Percentiles rank a stretch among this genome's conserved stretches.
These are phyloP conservation scores for Phainopepla nitens DNA, from an alignment of 2,113 vertebrate genomes.

Conservation along the genomic window DNA sequence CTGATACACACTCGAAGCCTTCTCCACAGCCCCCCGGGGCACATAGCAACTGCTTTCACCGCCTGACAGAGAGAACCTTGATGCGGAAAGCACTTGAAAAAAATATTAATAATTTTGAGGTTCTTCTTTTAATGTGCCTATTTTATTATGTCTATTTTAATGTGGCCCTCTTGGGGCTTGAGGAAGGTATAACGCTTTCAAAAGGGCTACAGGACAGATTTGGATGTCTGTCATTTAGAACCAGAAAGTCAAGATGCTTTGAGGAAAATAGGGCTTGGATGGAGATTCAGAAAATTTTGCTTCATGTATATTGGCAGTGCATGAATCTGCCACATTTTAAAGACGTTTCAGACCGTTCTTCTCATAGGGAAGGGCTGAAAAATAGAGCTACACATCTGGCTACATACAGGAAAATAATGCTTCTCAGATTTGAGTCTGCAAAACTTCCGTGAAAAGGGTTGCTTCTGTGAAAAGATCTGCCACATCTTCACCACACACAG, in stretches of 20 bases:
- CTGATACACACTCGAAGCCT: not conserved
- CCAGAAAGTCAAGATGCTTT: not conserved
- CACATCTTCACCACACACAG: too few species aligned
- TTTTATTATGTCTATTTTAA: too few species aligned
- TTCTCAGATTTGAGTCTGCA: not conserved
- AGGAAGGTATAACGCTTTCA: not conserved
- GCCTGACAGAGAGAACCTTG: rapidly evolving
- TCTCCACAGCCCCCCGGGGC: not conserved
- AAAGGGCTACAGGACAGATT: not conserved
- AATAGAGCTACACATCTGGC: not conserved
- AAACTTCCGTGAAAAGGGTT: not conserved
- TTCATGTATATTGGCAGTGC: not conserved
- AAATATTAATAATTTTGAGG: not conserved
- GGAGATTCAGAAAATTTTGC: not conserved
- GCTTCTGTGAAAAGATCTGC: not conserved
- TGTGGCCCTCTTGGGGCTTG: rapidly evolving
- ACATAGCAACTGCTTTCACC: not conserved
- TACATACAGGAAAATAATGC: not conserved
- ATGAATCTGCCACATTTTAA: not conserved
- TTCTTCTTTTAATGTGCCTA: not conserved
- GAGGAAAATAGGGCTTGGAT: not conserved
- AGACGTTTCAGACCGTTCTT: not conserved
- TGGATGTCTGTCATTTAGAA: not conserved
- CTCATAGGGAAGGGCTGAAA: rapidly evolving
- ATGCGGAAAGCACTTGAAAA: not conserved